These are phyloP conservation scores for Macroglossus sobrinus DNA, from an alignment of 2,113 vertebrate genomes.

Conservation along the genomic window DNA sequence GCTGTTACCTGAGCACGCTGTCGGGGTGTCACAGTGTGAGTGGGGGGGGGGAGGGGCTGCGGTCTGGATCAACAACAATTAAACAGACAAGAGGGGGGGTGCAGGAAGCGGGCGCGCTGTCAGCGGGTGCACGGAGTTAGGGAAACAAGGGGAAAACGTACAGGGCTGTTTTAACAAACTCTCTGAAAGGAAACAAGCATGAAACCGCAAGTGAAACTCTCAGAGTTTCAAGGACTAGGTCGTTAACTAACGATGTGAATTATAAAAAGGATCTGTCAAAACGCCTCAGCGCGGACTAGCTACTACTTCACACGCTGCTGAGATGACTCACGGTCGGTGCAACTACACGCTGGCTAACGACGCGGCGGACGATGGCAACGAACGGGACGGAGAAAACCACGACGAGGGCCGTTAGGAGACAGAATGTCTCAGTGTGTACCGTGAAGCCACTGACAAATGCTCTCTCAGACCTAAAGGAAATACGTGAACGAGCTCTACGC, in stretches of 20 bases:
- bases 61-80: constrained; percentile 74
- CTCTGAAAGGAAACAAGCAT: not conserved
- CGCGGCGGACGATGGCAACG: not conserved
- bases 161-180: not conserved
- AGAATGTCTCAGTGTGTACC: not conserved
- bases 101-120: not conserved
- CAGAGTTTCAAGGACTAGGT: not conserved
- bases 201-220: not conserved
- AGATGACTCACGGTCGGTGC: rapidly evolving
- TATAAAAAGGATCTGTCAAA: not conserved
- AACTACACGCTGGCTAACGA: rapidly evolving
- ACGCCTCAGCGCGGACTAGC: not conserved
- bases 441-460: rapidly evolving
- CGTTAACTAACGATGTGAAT: not conserved
- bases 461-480: not conserved
- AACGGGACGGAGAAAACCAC: rapidly evolving
- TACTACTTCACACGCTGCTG: not conserved
- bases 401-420: not conserved
- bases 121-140: not conserved
- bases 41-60: constrained; percentile 64
- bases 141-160: not conserved
- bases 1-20: constrained; percentile 71
- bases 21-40: constrained; percentile 62
- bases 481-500: rapidly evolving
- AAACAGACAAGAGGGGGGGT: not conserved